These are phyloP conservation scores for Furnarius figulus DNA, from an alignment of 2,113 vertebrate species.

Conservation along the genomic window DNA sequence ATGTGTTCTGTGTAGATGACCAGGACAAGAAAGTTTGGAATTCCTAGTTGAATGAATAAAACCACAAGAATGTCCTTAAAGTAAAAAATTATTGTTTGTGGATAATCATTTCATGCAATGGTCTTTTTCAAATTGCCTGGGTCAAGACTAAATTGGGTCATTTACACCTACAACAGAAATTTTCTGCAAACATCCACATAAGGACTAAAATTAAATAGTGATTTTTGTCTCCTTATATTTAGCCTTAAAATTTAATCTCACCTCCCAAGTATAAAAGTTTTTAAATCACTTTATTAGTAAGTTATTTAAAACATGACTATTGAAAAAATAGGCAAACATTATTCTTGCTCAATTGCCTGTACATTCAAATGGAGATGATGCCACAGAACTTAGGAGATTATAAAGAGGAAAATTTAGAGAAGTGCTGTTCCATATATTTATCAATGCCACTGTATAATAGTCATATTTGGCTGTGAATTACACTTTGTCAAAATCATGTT, in stretches of 20 bases:
- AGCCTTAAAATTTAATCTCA: not conserved
- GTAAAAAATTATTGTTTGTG: not conserved
- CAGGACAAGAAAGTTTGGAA: not conserved
- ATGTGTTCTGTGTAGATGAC: rapidly evolving
- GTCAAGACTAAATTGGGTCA: rapidly evolving
- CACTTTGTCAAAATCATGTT: not conserved
- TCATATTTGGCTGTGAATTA: not conserved
- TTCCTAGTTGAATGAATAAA: not conserved
- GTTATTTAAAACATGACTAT: not conserved
- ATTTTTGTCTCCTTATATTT: not conserved
- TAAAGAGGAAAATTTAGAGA: not conserved
- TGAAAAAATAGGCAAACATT: rapidly evolving
- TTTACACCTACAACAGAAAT: not conserved
- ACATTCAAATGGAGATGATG: not conserved
- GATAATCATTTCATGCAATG: not conserved
- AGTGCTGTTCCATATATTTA: rapidly evolving
- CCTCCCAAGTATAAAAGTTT: rapidly evolving
- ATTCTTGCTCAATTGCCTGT: not conserved
- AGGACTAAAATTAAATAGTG: not conserved
- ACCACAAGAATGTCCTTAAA: not conserved
- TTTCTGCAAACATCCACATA: not conserved
- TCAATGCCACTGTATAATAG: not conserved
- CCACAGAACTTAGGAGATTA: not conserved
- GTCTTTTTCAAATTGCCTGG: not conserved
- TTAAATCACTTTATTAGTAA: not conserved